Conservation (phyloP, 2,797 vertebrate genomes). For the Steatocranus sp. region DNA sequence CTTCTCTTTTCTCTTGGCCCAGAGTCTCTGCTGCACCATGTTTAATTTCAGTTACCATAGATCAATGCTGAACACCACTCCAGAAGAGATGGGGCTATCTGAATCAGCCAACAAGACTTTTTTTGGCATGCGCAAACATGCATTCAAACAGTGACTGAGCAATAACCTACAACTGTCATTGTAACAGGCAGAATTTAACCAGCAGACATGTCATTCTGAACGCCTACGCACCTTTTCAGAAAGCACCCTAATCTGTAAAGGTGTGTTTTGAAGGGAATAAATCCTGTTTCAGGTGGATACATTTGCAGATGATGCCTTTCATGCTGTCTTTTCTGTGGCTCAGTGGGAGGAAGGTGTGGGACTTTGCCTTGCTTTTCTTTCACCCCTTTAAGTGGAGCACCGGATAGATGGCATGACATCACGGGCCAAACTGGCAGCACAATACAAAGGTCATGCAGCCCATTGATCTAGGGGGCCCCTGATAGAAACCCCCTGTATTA, state of each 20-base stretch:
- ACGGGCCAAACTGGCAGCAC: conserved; percentile 71
- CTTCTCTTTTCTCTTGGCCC: conserved; percentile 73
- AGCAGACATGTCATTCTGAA: conserved; percentile 22
- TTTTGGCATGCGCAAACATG: conserved; percentile 45
- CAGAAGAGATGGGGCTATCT: conserved; percentile 68
- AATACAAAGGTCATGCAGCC: conserved; percentile 77
- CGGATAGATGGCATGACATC: conserved; percentile 79
- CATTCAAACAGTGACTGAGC: conserved; percentile 48
- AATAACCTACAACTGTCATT: neutral
- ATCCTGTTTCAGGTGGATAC: conserved; percentile 68
- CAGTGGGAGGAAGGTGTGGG: conserved; percentile 73
- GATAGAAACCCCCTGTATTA: conserved; percentile 74
- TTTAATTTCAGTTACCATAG: conserved; percentile 74
- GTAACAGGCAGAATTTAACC: conserved; percentile 25
- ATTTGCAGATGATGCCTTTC: conserved; percentile 76
- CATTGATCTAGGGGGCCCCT: conserved; percentile 79
- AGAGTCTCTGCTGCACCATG: conserved; percentile 65
- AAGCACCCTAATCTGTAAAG: conserved; percentile 56
- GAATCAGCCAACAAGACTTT: conserved; percentile 63
- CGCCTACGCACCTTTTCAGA: conserved; percentile 9
- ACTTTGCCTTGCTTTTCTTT: conserved; percentile 71
- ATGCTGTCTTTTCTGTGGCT: conserved; percentile 71
- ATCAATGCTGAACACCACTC: conserved; percentile 73
- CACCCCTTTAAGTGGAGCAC: conserved; percentile 72
- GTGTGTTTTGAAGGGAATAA: conserved; percentile 57